phyloP scores from a whole-genome alignment of 2,113 vertebrate species.

The Prunella himalayana region DNA sequence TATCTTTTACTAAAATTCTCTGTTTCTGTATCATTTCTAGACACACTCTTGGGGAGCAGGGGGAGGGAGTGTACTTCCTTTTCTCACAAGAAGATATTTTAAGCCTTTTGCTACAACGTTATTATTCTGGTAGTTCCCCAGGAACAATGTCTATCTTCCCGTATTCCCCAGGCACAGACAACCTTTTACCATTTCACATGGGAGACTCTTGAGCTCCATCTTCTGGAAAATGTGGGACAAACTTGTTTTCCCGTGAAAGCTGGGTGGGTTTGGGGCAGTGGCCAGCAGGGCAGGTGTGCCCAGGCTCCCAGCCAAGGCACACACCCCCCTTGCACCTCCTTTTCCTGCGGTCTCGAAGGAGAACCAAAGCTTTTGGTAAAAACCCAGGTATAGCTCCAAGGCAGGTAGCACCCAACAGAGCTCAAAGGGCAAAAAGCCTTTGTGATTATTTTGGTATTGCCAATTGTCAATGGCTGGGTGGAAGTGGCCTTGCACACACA shows the following conservation, averaged over 20 bases:
- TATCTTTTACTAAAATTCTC: neutral
- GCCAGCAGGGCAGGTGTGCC: neutral
- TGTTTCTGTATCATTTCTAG: neutral
- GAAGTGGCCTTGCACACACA: neutral
- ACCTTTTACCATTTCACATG: neutral
- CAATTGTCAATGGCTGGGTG: fast-evolving
- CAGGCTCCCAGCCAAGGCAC: neutral
- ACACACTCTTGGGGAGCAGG: neutral
- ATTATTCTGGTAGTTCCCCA: neutral
- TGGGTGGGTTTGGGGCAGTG: neutral
- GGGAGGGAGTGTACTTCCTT: neutral
- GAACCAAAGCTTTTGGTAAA: neutral
- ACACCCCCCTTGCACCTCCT: fast-evolving
- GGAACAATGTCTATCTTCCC: neutral
- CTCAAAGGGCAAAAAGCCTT: neutral
- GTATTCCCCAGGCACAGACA: neutral
- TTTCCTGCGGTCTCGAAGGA: neutral
- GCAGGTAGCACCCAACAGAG: neutral
- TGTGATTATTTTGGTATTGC: neutral
- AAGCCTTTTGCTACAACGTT: neutral
- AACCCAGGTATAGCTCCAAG: neutral
- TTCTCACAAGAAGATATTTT: neutral
- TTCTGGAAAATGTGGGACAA: conserved; percentile 1
- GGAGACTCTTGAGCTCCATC: conserved; percentile 60
- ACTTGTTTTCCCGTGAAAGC: neutral